Conservation (phyloP, 2,113 vertebrate genomes). For the Pteronura brasiliensis region DNA sequence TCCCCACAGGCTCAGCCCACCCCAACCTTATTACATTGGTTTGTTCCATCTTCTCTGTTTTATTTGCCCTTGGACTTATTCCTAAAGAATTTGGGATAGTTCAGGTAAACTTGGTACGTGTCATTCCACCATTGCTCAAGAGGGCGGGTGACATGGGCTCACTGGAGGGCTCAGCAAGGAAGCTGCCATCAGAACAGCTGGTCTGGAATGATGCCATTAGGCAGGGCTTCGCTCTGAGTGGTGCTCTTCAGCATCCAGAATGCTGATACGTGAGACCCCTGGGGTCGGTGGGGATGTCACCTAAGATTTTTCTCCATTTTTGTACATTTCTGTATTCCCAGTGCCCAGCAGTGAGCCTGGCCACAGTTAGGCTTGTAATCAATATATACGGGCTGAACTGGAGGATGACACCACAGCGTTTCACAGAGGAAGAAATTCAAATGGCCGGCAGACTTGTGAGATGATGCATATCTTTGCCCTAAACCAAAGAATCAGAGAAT, state of each 20-base stretch:
- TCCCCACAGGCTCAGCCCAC: fast-evolving
- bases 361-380: neutral
- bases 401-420: neutral
- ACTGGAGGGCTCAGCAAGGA: neutral
- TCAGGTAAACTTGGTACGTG: neutral
- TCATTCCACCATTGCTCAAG: neutral
- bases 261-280: neutral
- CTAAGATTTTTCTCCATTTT: neutral
- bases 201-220: neutral
- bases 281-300: neutral
- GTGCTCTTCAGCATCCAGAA: neutral
- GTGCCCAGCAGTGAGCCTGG: neutral
- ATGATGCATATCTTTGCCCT: neutral
- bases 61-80: neutral
- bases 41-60: neutral
- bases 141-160: neutral
- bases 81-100: neutral
- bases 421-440: neutral
- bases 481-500: neutral
- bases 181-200: neutral
- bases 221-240: no score
- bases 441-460: neutral
- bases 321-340: neutral
- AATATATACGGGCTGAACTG: neutral
- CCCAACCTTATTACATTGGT: fast-evolving